Conservation (phyloP, 2,888 invertebrate genomes). For the Lepidonotus clava region DNA sequence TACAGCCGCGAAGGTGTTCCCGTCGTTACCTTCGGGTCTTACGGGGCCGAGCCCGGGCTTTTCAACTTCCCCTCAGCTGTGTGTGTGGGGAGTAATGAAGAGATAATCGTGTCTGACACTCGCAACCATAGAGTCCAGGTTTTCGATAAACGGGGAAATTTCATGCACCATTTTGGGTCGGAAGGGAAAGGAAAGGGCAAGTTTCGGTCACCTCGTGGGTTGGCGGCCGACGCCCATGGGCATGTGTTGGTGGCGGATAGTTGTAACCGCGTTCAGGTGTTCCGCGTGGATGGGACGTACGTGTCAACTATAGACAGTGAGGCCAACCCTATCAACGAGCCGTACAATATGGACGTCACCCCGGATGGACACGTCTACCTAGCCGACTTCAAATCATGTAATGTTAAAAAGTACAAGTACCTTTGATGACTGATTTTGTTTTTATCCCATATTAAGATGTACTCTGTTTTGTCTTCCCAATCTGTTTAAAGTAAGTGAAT, state of each 20-base stretch:
- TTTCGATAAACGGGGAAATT: conserved; percentile 60
- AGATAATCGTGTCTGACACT: conserved; percentile 62
- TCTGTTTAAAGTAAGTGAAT: too few relatives aligned
- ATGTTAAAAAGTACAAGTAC: conserved; percentile 58
- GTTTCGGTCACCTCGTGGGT: conserved; percentile 61
- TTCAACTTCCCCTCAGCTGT: conserved; percentile 59
- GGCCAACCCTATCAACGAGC: conserved; percentile 54
- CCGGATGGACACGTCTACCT: conserved; percentile 52
- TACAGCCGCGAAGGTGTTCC: conserved; percentile 59
- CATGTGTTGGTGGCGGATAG: conserved; percentile 63
- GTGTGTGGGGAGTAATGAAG: neutral
- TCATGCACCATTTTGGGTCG: conserved; percentile 54
- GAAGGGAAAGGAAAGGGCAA: conserved; percentile 57
- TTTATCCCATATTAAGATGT: too few relatives aligned
- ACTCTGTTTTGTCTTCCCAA: too few relatives aligned
- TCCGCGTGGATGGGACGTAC: conserved; percentile 43
- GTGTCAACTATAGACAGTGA: conserved; percentile 55
- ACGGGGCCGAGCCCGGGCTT: conserved; percentile 53
- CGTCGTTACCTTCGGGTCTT: conserved; percentile 58
- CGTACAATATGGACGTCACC: conserved; percentile 54
- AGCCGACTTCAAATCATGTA: conserved; percentile 57
- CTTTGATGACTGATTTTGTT: too few relatives aligned
- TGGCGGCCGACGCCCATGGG: conserved; percentile 55
- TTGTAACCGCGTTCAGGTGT: conserved; percentile 53
- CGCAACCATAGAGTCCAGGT: conserved; percentile 63